Percentiles rank a stretch among this genome's conserved stretches.
These are phyloP conservation scores for Gymnocheta viridis DNA, from an alignment of 2,888 invertebrate genomes.

Conservation along the genomic window DNA sequence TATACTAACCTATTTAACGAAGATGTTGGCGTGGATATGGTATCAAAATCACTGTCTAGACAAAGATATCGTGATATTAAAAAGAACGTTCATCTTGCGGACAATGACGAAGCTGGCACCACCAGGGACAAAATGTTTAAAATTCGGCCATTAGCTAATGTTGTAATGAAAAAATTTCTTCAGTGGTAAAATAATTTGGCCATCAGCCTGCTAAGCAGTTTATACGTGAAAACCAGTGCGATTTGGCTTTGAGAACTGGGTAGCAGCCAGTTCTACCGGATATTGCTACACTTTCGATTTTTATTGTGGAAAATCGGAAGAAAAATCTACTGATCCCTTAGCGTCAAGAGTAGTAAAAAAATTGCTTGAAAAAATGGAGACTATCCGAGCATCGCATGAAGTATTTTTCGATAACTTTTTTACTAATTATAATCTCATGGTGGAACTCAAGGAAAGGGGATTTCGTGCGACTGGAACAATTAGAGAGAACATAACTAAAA, in stretches of 20 bases:
- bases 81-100: too few relatives aligned
- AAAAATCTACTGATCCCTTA: too few relatives aligned
- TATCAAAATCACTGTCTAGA: slow-evolving; percentile 39
- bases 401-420: slow-evolving; percentile 13
- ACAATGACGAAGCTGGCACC: slow-evolving; percentile 19
- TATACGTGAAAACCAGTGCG: too few relatives aligned
- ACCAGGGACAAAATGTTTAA: slow-evolving; percentile 38
- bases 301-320: slow-evolving; percentile 20
- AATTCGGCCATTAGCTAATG: slow-evolving; percentile 34
- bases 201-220: too few relatives aligned
- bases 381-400: too few relatives aligned
- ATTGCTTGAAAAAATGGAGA: too few relatives aligned
- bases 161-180: slow-evolving; percentile 30
- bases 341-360: too few relatives aligned
- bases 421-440: background rate
- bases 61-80: too few relatives aligned
- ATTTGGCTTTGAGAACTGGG: slow-evolving; percentile 19
- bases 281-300: background rate
- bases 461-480: background rate
- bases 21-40: slow-evolving; percentile 15
- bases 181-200: slow-evolving; percentile 24
- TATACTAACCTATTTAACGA: too few relatives aligned
- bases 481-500: too few relatives aligned
- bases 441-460: background rate
- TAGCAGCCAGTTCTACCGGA: too few relatives aligned